Percentiles rank a stretch among this genome's conserved stretches.
Evolutionary conservation across 2,113 vertebrate genomes (phyloP).

Genomic region (Rattus rattus): DNA sequence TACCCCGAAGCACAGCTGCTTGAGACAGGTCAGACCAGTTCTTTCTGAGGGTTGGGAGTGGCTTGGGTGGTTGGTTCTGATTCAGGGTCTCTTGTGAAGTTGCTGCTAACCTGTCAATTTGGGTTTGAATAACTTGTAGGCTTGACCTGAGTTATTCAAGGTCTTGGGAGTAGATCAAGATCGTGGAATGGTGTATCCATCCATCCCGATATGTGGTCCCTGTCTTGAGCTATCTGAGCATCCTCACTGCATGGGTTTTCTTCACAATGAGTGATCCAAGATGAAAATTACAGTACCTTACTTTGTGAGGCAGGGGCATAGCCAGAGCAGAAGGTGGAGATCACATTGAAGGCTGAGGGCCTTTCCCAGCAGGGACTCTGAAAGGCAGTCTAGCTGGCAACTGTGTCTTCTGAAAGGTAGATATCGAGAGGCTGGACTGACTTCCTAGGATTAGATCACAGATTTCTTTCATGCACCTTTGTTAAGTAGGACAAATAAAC

Average conservation of each 20-base stretch:
- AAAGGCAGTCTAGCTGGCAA: not conserved
- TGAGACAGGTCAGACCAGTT: not conserved
- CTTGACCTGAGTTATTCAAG: not conserved
- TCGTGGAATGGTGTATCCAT: not conserved
- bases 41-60: not conserved
- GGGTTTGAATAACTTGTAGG: not conserved
- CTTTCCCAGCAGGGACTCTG: not conserved
- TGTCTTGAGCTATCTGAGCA: not conserved
- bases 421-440: not conserved
- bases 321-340: not conserved
- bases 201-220: rapidly evolving
- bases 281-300: not conserved
- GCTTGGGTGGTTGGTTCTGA: not conserved
- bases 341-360: not conserved
- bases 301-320: not conserved
- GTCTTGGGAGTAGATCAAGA: too few species aligned
- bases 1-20: not conserved
- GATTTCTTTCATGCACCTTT: not conserved
- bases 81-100: not conserved
- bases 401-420: not conserved
- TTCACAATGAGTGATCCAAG: not conserved
- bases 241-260: not conserved
- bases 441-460: not conserved
- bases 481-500: not conserved
- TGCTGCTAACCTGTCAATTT: not conserved